A percentile compares a stretch with the other conserved stretches of the same genome.
Conservation (phyloP, 2,113 vertebrate genomes). For the Morone saxatilis region DNA sequence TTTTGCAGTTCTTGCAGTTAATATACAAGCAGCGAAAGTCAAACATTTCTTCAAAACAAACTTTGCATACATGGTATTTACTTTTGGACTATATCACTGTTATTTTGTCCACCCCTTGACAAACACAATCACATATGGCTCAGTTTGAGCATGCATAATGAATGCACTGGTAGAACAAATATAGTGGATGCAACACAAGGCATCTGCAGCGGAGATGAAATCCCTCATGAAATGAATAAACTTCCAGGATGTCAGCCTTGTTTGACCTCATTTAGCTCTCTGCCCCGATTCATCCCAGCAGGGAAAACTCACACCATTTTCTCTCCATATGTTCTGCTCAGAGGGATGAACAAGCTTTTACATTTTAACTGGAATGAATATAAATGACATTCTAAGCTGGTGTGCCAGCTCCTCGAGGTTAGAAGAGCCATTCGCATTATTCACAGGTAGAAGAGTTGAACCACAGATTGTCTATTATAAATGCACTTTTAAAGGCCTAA, state of each 20-base stretch:
- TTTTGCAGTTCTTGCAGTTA: background rate
- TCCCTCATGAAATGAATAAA: conserved; percentile 47
- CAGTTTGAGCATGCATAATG: conserved; percentile 21
- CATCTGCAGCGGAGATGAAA: conserved; percentile 39
- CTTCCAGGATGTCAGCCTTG: background rate
- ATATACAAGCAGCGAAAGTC: background rate
- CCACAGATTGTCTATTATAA: background rate
- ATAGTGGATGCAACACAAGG: conserved; percentile 5
- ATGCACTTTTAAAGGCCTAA: background rate
- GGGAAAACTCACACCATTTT: conserved; percentile 3
- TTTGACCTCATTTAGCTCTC: conserved; percentile 58
- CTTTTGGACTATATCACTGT: background rate
- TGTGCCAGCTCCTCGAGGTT: conserved; percentile 7
- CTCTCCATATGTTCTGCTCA: conserved; percentile 14
- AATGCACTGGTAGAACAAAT: conserved; percentile 29
- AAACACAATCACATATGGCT: conserved; percentile 4
- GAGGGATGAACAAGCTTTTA: conserved; percentile 29
- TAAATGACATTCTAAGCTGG: conserved; percentile 33
- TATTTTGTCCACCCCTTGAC: background rate
- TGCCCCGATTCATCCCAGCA: conserved; percentile 6
- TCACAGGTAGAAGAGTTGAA: conserved; percentile 7
- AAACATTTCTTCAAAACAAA: background rate
- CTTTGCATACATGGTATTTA: background rate
- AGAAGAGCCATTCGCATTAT: conserved; percentile 11
- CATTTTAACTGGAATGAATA: conserved; percentile 23